phyloP scores from a whole-genome alignment of 2,888 invertebrate genomes.

The Psylliodes chrysocephalus region DNA sequence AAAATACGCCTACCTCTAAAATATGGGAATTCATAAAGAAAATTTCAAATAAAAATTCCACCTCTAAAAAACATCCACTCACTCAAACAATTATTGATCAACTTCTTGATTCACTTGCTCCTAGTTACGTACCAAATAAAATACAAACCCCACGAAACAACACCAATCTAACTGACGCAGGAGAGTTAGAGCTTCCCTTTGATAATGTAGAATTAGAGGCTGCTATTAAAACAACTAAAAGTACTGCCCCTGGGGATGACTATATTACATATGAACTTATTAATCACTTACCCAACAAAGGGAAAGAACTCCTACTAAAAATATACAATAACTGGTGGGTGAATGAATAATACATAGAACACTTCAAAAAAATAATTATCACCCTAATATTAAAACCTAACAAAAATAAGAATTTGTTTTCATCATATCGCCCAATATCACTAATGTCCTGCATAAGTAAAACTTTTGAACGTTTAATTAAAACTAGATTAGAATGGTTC shows the following conservation, averaged over 20 bases:
- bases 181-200: not conserved
- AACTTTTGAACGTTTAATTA: not conserved
- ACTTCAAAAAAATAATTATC: not conserved
- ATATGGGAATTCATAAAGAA: not conserved
- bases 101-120: not conserved
- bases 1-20: not conserved
- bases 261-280: not conserved
- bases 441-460: no score
- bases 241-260: not conserved
- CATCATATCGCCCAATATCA: not conserved
- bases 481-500: not conserved
- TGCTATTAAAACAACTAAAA: not conserved
- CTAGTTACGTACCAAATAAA: not conserved
- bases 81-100: not conserved
- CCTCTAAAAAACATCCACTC: not conserved
- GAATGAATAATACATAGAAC: not conserved
- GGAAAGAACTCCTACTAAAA: not conserved
- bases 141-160: no score
- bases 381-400: not conserved
- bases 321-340: not conserved
- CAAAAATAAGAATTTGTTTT: not conserved
- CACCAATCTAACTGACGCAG: no score
- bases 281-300: not conserved
- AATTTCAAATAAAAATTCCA: not conserved
- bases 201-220: not conserved